Evolutionary conservation across 2,888 invertebrate species (phyloP), one percentile per base, ranked within the genome.

Genomic region (Amphipoea lucens): DNA sequence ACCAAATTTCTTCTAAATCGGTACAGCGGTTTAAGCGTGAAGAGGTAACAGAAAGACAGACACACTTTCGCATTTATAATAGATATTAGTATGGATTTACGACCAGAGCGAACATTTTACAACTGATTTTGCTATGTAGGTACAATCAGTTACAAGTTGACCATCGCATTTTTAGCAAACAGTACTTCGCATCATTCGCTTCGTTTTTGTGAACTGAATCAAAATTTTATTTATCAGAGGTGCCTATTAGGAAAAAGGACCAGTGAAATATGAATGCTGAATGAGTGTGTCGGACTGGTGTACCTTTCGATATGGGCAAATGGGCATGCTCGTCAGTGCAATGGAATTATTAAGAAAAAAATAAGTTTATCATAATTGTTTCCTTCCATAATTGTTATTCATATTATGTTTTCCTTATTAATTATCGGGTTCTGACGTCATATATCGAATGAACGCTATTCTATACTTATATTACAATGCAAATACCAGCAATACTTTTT

Each of bases 401-500:
- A 40, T 29, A 0, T 78, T 12, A 63, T 23, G 17, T 80, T 80
- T 74, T 67, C 73, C 74, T 51, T 48, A 51, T 79, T 20, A 42
- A 5, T 66, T 51, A 11, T 29, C 65, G 57, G 5, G 12, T 62
- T 17, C 17, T 29, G 63, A 36, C 45, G n/a, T 62, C 23, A 3
- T 29, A 45, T 2, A 62, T 2, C 14, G 17, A 40, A 66, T 51
- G 1, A 62, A 70, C 60, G 12, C 6, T 48, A 36, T 36, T 57
- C 36, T 70, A 23, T 42, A 29, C 45, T 17, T 29, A 14, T 3
- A 36, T 29, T 29, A 29, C 12, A 62, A 45, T 42, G 20, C 20
- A 11, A 17, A 29, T 29, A 20, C 4, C 2, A 20, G 20, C 20
- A 29, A 63, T 63, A 20, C 29, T 23, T 23, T 48, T 54, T 75